Evolutionary conservation across 2,113 vertebrate species (phyloP).

Genomic region (Caloenas nicobarica): DNA sequence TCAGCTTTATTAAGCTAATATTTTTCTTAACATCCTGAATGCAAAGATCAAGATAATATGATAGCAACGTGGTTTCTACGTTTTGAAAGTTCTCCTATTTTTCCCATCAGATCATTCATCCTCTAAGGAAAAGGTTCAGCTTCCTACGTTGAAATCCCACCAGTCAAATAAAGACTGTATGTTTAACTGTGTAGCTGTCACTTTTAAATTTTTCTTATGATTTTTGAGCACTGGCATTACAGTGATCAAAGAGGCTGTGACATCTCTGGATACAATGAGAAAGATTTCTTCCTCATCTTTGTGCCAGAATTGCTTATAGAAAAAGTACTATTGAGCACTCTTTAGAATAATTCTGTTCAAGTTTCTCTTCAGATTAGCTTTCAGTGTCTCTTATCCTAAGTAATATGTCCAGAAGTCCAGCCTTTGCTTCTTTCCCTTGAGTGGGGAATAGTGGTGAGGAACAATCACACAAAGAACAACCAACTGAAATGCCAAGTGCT

Average conservation of each 20-base stretch:
- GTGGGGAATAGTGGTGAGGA: neutral
- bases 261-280: neutral
- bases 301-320: neutral
- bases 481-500: constrained; percentile 10
- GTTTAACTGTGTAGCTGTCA: neutral
- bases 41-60: neutral
- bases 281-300: neutral
- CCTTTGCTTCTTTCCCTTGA: neutral
- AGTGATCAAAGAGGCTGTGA: neutral
- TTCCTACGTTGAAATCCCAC: neutral
- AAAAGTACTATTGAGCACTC: neutral
- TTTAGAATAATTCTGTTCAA: neutral
- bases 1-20: neutral
- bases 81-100: neutral
- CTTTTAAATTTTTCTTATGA: neutral
- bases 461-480: neutral
- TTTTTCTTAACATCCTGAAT: neutral
- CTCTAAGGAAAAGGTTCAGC: neutral
- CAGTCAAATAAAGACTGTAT: neutral
- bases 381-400: neutral
- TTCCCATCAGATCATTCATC: neutral
- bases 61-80: neutral
- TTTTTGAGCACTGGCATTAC: neutral
- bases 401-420: neutral
- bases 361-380: neutral